A percentile compares a stretch with the other conserved stretches of the same genome.
These are phyloP conservation scores for Typhlichthys subterraneus DNA, from an alignment of 2,797 vertebrate species.

Conservation along the genomic window DNA sequence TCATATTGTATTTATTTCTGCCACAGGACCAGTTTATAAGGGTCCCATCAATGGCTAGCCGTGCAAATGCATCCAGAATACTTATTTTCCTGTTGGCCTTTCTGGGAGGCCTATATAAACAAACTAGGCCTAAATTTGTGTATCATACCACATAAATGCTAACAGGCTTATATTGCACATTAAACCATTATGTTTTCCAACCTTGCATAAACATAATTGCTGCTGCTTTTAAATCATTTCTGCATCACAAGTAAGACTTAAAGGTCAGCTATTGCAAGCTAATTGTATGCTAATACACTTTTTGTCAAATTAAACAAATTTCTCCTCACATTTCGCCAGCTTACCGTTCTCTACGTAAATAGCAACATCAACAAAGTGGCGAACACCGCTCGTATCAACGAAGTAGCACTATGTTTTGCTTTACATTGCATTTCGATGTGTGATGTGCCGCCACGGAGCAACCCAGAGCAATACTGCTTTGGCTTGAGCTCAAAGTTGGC, in stretches of 20 bases:
- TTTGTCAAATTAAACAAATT: too few relatives aligned
- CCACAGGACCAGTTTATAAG: conserved; percentile 29
- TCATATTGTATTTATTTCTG: conserved; percentile 45
- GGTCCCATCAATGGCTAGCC: conserved; percentile 29
- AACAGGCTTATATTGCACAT: conserved; percentile 8
- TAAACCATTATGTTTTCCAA: conserved; percentile 19
- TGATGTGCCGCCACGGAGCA: too few relatives aligned
- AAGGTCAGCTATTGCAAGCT: too few relatives aligned
- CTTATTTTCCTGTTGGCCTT: conserved; percentile 28
- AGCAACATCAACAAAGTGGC: too few relatives aligned
- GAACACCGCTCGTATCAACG: too few relatives aligned
- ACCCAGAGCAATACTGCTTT: too few relatives aligned
- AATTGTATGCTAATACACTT: too few relatives aligned
- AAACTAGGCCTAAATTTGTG: conserved; percentile 13
- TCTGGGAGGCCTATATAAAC: conserved; percentile 16
- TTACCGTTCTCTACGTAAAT: too few relatives aligned
- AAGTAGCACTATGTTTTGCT: too few relatives aligned
- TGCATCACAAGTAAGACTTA: not conserved
- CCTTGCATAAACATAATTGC: conserved; percentile 25
- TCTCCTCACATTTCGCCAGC: too few relatives aligned
- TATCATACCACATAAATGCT: conserved; percentile 13
- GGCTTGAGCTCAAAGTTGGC: too few relatives aligned
- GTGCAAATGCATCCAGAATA: conserved; percentile 25
- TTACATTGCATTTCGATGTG: too few relatives aligned
- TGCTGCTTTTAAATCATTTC: conserved; percentile 15